Conservation (phyloP, 2,113 vertebrate species). For the Phrynosoma blainvillii region DNA sequence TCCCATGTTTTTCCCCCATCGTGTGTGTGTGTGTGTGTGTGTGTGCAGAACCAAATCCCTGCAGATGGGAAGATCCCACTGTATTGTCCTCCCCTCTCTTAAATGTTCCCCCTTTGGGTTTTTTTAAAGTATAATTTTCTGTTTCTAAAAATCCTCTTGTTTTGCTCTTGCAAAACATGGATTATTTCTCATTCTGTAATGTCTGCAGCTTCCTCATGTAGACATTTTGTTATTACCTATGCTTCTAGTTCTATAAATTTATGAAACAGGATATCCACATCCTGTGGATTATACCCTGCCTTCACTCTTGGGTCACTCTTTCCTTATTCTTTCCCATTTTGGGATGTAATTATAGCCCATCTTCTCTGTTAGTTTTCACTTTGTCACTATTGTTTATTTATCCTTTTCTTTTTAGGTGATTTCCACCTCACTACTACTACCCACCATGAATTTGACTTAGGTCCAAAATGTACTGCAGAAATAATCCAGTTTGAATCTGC, state of each 20-base stretch:
- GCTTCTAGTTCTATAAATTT: not conserved
- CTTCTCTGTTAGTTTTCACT: not conserved
- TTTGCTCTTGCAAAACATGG: not conserved
- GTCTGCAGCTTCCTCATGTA: too few species aligned
- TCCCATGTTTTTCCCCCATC: too few species aligned
- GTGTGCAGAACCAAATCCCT: too few species aligned
- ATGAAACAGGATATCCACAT: not conserved
- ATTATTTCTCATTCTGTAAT: not conserved
- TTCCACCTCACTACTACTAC: not conserved
- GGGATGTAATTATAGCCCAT: not conserved
- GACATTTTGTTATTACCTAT: not conserved
- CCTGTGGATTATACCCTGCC: not conserved
- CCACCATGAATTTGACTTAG: not conserved
- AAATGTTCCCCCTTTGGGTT: too few species aligned
- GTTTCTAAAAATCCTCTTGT: not conserved
- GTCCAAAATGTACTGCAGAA: too few species aligned
- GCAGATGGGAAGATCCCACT: too few species aligned
- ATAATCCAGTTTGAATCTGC: too few species aligned
- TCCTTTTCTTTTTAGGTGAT: not conserved
- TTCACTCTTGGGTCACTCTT: not conserved
- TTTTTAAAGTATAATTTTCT: not conserved
- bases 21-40: too few species aligned
- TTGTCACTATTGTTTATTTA: not conserved
- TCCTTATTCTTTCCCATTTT: not conserved
- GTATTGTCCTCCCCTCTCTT: not conserved